Evolutionary conservation across 2,888 invertebrate species (phyloP).

Genomic region (Melanostoma mellinum): DNA sequence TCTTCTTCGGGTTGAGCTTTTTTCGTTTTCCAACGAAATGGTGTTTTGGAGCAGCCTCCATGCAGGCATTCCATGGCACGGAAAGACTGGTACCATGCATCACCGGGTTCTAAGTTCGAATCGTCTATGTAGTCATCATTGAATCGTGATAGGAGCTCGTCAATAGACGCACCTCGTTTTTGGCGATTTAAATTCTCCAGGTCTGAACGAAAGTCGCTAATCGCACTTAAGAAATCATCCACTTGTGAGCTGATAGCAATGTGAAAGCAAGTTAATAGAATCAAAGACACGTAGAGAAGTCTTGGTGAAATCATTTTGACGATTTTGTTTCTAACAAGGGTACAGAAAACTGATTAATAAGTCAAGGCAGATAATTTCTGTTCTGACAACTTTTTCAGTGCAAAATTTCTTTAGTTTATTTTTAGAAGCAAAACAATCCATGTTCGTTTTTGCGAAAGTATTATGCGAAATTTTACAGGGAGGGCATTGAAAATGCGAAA

Average conservation of each 20-base stretch:
- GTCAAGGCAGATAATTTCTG: too few relatives aligned
- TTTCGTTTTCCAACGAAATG: slow-evolving; percentile 34
- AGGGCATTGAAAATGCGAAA: too few relatives aligned
- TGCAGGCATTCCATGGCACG: slow-evolving; percentile 67
- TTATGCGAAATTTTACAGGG: too few relatives aligned
- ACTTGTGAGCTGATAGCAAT: slow-evolving; percentile 69
- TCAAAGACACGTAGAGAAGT: slow-evolving; percentile 1
- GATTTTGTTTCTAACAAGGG: background rate
- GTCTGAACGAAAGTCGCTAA: slow-evolving; percentile 73
- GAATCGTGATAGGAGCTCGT: slow-evolving; percentile 74
- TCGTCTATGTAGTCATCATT: slow-evolving; percentile 63
- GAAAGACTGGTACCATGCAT: slow-evolving; percentile 76
- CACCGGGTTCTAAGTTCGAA: slow-evolving; percentile 34
- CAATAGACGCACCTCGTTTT: slow-evolving; percentile 75
- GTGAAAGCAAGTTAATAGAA: slow-evolving; percentile 8
- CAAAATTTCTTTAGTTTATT: too few relatives aligned
- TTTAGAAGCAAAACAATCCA: too few relatives aligned
- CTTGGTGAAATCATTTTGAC: slow-evolving; percentile 22
- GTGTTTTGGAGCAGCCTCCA: slow-evolving; percentile 37
- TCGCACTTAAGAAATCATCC: slow-evolving; percentile 74
- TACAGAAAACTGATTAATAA: too few relatives aligned
- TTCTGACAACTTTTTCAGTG: too few relatives aligned
- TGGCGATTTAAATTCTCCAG: slow-evolving; percentile 64
- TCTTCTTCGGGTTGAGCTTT: slow-evolving; percentile 44
- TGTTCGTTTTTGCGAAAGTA: too few relatives aligned